Percentiles rank a stretch among this genome's conserved stretches.
These are phyloP conservation scores for Malacosoma neustria DNA, from an alignment of 2,888 invertebrate genomes.

Conservation along the genomic window DNA sequence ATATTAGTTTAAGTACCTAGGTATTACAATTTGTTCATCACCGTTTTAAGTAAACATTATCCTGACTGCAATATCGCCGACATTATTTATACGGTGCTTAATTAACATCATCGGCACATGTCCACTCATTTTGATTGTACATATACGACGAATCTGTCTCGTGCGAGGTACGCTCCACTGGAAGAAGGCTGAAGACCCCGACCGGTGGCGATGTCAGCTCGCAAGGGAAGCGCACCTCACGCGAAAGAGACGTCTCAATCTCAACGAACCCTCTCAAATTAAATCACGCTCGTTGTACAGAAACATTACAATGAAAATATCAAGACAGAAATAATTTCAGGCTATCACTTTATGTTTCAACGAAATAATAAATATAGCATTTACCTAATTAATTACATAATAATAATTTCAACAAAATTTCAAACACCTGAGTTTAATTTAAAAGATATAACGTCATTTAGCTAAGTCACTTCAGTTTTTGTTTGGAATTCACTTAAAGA, in stretches of 20 bases:
- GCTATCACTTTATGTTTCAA: constrained; percentile 61
- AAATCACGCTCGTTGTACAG: constrained; percentile 50
- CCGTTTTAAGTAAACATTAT: constrained; percentile 9
- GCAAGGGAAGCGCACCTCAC: constrained; percentile 21
- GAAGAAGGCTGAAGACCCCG: constrained; percentile 5
- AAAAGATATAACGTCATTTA: constrained; percentile 63
- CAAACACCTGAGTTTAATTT: constrained; percentile 63
- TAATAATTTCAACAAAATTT: constrained; percentile 74
- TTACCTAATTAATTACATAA: constrained; percentile 70
- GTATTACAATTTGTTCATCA: constrained; percentile 28
- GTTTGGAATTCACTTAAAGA: constrained; percentile 70
- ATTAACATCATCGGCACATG: constrained; percentile 35
- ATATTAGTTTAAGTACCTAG: constrained; percentile 42
- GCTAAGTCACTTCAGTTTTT: constrained; percentile 66
- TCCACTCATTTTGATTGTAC: constrained; percentile 45
- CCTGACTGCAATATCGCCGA: constrained; percentile 11
- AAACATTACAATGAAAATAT: constrained; percentile 57
- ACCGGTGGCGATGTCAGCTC: constrained; percentile 5
- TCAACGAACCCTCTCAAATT: constrained; percentile 45
- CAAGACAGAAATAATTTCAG: constrained; percentile 74
- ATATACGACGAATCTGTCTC: constrained; percentile 24
- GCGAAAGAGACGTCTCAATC: constrained; percentile 27
- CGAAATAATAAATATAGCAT: constrained; percentile 71
- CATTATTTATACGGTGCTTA: background rate
- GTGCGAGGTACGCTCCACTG: constrained; percentile 21